Base-by-base conservation (phyloP, 2,113 vertebrate species). In the Proterorhinus semilunaris region DNA sequence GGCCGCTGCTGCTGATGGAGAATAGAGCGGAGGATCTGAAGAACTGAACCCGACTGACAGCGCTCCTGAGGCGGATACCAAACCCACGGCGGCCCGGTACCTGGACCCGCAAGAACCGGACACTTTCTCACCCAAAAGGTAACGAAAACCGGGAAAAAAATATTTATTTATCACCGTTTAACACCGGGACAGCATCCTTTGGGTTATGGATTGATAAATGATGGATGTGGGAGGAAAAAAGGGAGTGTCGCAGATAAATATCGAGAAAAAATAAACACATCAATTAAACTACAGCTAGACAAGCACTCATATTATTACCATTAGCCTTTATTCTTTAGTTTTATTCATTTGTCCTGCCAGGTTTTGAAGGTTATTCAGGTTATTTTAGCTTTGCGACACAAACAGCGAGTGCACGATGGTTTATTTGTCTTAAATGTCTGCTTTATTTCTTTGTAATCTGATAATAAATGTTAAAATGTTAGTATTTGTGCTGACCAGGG, bases 1-100 rank as follows among this genome's bases (percentile, higher is more conserved):
- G 88, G 86, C 85, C 17, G 78, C 85, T 21, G 77, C 85, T 71
- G 82, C 45, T 79, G 87, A 83, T 75, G 82, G 64, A 72, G 62
- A 78, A 0, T 84, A 69, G 76, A 10, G 45, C 0, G 17, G 43
- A 36, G 69, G 54, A 63, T 65, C 80, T 62, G 61, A 72, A 43
- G 17, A 66, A 57, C 61, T 36, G 65, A 74, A 76, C 71, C 71
- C 78, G 71, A 75, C 2, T 42, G 66, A 6, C 48, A 70, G 51
- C 6, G 42, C 4, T 49, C 8, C 3, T 1, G 4, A 73, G 45
- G 12, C 67, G 27, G 65, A 2, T 16, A 43, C 0, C 0, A 0
- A 15, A 13, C 8, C 27, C 17, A 17, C 58, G 6, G 49, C 10
- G 16, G 1, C 2, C 10, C 9, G 27, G 53, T 1, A 55, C 59